Evolutionary conservation across 2,113 vertebrate species (phyloP), one percentile per base, ranked within the genome.

Genomic region (Anser brachyrhynchus): DNA sequence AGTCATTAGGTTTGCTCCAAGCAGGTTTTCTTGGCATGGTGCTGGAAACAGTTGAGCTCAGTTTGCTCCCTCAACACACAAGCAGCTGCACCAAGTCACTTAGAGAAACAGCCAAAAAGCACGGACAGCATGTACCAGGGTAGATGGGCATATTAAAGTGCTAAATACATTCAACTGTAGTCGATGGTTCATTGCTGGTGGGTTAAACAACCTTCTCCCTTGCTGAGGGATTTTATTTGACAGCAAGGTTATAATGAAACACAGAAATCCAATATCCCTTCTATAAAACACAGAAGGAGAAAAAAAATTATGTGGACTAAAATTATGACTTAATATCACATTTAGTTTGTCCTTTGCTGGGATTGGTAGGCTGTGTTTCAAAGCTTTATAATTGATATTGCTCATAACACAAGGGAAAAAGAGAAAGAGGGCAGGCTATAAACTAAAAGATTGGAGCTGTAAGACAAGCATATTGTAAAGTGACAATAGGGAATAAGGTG

Each of bases 321-420:
- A 96, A 95, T 96, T 91, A 96, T 85, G 95, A 91, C 92, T 93
- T 95, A 93, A 80, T 93, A 95, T 93, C 91, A 91, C 91, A 92
- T 92, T 95, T 86, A 76, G 72, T 71, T 80, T 96, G 93, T 90
- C 95, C 95, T 97, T 93, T 94, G 90, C 74, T 91, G 46, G 67
- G 93, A 94, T 88, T 91, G 93, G 93, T 94, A 83, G 94, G 87
- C 89, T 92, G 90, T 87, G 87, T 85, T 95, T 94, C 82, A 72
- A 80, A 95, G 91, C 79, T 94, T 97, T 76, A 95, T 66, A 93
- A 88, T 81, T 96, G 95, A 92, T 97, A 89, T 75, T 92, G 75
- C 95, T 97, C 89, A 92, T 84, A 97, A 96, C 87, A 87, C 52
- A 65, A 74, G 76, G 82, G 84, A 77, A 69, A 94, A 96, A 96